phyloP scores from a whole-genome alignment of 2,113 vertebrate species.

The Urocitellus parryii region DNA sequence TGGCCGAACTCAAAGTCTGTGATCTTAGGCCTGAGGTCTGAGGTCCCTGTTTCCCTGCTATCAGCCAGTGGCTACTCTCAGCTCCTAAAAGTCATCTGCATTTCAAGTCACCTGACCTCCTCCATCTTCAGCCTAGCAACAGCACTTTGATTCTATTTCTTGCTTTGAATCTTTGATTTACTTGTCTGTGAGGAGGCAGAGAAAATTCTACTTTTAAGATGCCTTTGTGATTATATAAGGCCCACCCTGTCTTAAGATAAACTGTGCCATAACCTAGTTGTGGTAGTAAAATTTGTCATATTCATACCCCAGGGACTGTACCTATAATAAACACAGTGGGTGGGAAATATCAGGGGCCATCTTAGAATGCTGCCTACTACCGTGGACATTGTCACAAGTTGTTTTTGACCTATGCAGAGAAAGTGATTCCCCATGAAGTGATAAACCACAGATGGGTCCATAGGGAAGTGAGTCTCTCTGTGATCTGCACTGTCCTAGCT shows the following conservation, averaged over 20 bases:
- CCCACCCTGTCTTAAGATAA: neutral
- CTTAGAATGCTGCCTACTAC: neutral
- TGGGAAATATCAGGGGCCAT: neutral
- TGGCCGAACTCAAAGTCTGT: neutral
- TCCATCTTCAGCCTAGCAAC: neutral
- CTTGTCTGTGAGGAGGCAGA: neutral
- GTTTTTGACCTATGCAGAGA: neutral
- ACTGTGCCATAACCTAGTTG: neutral
- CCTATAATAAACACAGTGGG: neutral
- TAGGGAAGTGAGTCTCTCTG: neutral
- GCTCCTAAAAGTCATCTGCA: neutral
- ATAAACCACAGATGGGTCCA: neutral
- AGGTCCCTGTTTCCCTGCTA: neutral
- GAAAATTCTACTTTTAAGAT: constrained; percentile 10
- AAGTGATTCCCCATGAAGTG: neutral
- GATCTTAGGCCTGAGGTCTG: neutral
- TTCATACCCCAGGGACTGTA: neutral
- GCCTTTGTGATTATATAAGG: neutral
- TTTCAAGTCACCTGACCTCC: neutral
- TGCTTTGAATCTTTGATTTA: neutral
- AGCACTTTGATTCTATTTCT: neutral
- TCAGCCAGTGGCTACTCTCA: neutral
- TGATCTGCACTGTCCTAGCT: neutral
- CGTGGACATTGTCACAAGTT: neutral
- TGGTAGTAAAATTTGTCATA: neutral